Conservation (phyloP, 2,113 vertebrate genomes). For the Physeter macrocephalus region DNA sequence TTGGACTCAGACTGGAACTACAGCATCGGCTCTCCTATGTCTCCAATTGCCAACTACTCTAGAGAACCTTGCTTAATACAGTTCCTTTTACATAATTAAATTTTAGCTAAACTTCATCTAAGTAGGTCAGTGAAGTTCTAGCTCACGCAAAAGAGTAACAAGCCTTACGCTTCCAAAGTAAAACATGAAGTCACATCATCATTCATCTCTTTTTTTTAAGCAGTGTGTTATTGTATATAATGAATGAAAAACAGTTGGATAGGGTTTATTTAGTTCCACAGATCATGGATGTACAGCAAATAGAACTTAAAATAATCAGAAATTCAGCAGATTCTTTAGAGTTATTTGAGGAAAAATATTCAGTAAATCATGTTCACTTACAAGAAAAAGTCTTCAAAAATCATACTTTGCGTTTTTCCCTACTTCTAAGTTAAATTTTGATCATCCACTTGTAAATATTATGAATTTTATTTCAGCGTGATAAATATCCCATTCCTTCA, state of each 20-base stretch:
- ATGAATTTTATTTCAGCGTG: not conserved
- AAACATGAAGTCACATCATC: not conserved
- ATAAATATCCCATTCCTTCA: not conserved
- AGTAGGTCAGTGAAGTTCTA: not conserved
- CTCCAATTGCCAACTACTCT: not conserved
- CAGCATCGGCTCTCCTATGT: not conserved
- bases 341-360: not conserved
- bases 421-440: conserved; percentile 3
- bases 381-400: not conserved
- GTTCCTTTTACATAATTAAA: not conserved
- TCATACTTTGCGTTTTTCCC: not conserved
- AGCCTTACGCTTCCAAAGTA: not conserved
- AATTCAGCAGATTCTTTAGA: not conserved
- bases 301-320: not conserved
- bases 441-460: not conserved
- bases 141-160: not conserved
- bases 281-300: not conserved
- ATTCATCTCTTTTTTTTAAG: not conserved
- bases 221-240: not conserved
- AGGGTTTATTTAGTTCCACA: not conserved
- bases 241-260: not conserved
- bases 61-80: not conserved
- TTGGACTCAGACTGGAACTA: not conserved
- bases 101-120: not conserved
- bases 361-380: not conserved